A percentile compares a stretch with the other conserved stretches of the same genome.
phyloP scores from a whole-genome alignment of 2,797 vertebrate genomes.

The Darevskia mixta region DNA sequence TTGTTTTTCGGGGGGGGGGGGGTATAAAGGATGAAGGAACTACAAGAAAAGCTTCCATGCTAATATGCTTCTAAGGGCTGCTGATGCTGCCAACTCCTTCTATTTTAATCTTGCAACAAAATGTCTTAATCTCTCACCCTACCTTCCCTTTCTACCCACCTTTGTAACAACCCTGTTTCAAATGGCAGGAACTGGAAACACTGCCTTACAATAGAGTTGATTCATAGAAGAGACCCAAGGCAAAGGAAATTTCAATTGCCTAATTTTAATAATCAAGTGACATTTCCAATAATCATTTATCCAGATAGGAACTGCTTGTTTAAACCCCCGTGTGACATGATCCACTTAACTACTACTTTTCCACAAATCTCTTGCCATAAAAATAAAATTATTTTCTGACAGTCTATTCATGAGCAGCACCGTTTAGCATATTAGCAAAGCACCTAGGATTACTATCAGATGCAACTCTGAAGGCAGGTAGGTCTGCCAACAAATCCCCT shows the following conservation, averaged over 20 bases:
- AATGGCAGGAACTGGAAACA: background rate
- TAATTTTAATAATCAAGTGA: background rate
- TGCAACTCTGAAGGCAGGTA: background rate
- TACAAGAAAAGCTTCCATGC: background rate
- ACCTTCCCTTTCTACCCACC: background rate
- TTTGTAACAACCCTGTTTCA: background rate
- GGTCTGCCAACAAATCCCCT: background rate
- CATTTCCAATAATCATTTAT: constrained; percentile 24
- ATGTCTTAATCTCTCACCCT: background rate
- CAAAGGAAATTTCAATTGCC: background rate
- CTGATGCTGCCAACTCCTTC: background rate
- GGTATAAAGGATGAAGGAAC: background rate
- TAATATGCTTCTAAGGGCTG: background rate
- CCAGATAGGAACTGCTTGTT: constrained; percentile 12
- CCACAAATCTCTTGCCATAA: constrained; percentile 1
- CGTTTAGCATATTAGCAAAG: constrained; percentile 9
- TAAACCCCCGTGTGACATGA: constrained; percentile 18
- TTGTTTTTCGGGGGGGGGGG: too few species aligned
- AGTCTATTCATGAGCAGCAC: background rate
- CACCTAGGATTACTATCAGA: background rate
- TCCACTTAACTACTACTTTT: background rate
- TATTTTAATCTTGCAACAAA: background rate
- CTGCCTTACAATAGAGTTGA: background rate
- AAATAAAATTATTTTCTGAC: constrained; percentile 12
- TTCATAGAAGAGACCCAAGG: constrained; percentile 3